Evolutionary conservation across 2,888 invertebrate genomes (phyloP).

Genomic region (Gandaritis pyraliata): DNA sequence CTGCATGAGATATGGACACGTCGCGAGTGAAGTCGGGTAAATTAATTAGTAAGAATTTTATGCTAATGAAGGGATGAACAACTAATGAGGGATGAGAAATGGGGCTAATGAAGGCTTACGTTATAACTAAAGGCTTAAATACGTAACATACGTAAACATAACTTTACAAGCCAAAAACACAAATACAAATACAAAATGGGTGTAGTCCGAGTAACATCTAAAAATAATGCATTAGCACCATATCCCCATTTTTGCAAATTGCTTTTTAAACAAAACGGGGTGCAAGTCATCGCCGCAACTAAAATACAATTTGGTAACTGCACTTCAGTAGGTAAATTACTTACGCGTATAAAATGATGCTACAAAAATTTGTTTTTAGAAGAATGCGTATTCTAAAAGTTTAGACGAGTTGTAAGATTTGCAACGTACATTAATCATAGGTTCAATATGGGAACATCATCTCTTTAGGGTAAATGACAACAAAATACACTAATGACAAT

Average conservation of each 20-base stretch:
- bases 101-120: slow-evolving; percentile 28
- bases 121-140: neutral
- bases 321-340: too few species aligned
- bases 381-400: neutral
- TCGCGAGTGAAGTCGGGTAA: slow-evolving; percentile 64
- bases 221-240: too few species aligned
- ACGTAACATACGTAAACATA: neutral
- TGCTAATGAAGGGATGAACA: slow-evolving; percentile 70
- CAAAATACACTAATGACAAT: slow-evolving; percentile 45
- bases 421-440: slow-evolving; percentile 31
- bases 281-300: too few species aligned
- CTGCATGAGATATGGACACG: slow-evolving; percentile 75
- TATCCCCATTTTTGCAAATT: too few species aligned
- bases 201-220: too few species aligned
- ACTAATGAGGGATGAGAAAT: slow-evolving; percentile 59
- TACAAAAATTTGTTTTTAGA: too few species aligned
- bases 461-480: slow-evolving; percentile 37
- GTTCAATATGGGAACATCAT: slow-evolving; percentile 22
- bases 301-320: too few species aligned
- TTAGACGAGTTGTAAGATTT: slow-evolving; percentile 6
- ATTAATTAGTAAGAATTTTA: slow-evolving; percentile 77
- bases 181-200: too few species aligned
- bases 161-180: neutral
- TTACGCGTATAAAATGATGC: too few species aligned
- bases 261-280: too few species aligned